Base-by-base conservation (phyloP, 2,888 invertebrate species). In the Meteorus colon region DNA sequence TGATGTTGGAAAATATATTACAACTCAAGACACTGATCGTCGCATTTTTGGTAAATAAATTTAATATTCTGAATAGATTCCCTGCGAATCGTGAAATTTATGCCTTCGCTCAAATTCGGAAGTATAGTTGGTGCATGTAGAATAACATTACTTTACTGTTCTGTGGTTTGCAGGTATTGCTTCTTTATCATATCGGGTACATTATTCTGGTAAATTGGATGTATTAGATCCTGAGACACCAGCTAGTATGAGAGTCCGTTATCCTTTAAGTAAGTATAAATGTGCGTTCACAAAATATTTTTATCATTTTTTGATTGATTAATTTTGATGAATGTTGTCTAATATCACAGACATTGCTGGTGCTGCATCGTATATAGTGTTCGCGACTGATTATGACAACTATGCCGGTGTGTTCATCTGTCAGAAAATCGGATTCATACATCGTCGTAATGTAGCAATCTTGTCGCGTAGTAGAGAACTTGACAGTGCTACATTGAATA, bases 391-490 rank as follows among this genome's bases (percentile, higher is more conserved):
- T 86, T 96, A 96, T 86, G 90, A 90, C 0, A 93, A 91, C 0
- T 96, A 94, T 85, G 96, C 95, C 0, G 95, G 93, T 0, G 91
- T 96, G 69, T 96, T 95, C 89, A 95, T 95, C 0, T 96, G 96
- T 84, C 96, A 96, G 88, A 94, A 93, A 84, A 86, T 96, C 14
- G 92, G 93, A 0, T 94, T 96, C 82, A 94, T 94, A 0, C 94
- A 96, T 88, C 91, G 96, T 4, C 93, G 94, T 78, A 95, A 95
- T 0, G 95, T 95, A 0, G 95, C 96, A 70, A 95, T 97, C 79
- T 91, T 96, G n/a, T 95, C 95, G 0, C 92, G 96, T 70, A 92
- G 91, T 24, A 93, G 93, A 81, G 94, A 94, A 55, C 91, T 96
- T 68, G 96, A 95, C 81, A 94, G 92, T 86, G 91, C 92, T 68